These are phyloP conservation scores for Brachyrhaphis roseni DNA, from an alignment of 2,797 vertebrate species.

Conservation along the genomic window DNA sequence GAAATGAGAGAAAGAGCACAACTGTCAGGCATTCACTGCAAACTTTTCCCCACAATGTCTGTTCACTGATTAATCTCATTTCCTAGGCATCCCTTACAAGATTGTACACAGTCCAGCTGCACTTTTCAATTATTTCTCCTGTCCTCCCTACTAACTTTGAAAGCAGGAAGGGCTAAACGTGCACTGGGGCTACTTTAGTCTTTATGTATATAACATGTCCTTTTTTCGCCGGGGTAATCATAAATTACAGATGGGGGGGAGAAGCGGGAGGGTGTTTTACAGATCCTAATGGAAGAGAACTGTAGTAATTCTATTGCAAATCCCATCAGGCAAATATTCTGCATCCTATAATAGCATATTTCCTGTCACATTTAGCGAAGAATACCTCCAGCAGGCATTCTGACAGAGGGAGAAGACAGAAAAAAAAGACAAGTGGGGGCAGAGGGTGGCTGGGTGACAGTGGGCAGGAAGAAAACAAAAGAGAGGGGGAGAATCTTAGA, in stretches of 20 bases:
- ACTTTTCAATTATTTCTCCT: slow-evolving; percentile 99
- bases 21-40: slow-evolving; percentile 99
- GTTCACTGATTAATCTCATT: slow-evolving; percentile 99
- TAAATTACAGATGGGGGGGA: slow-evolving; percentile 80
- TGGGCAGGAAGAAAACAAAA: slow-evolving; percentile 76
- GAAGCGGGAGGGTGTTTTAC: slow-evolving; percentile 41
- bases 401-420: slow-evolving; percentile 61
- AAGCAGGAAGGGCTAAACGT: slow-evolving; percentile 80
- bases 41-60: slow-evolving; percentile 99
- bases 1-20: slow-evolving; percentile 99
- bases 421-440: slow-evolving; percentile 62
- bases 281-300: slow-evolving; percentile 80
- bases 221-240: slow-evolving; percentile 76
- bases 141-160: slow-evolving; percentile 94
- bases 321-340: slow-evolving; percentile 82
- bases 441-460: slow-evolving; percentile 58
- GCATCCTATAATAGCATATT: slow-evolving; percentile 79
- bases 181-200: slow-evolving; percentile 82
- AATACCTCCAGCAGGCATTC: slow-evolving; percentile 75
- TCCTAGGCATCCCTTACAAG: slow-evolving; percentile 99
- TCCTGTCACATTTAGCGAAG: slow-evolving; percentile 80
- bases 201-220: slow-evolving; percentile 82
- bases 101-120: slow-evolving; percentile 96
- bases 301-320: slow-evolving; percentile 80
- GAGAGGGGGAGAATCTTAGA: slow-evolving; percentile 71